Evolutionary conservation across 92 coral and sea anemone species (phyloP), one percentile per base, ranked within the genome.

Genomic region (Actinernus sp.): DNA sequence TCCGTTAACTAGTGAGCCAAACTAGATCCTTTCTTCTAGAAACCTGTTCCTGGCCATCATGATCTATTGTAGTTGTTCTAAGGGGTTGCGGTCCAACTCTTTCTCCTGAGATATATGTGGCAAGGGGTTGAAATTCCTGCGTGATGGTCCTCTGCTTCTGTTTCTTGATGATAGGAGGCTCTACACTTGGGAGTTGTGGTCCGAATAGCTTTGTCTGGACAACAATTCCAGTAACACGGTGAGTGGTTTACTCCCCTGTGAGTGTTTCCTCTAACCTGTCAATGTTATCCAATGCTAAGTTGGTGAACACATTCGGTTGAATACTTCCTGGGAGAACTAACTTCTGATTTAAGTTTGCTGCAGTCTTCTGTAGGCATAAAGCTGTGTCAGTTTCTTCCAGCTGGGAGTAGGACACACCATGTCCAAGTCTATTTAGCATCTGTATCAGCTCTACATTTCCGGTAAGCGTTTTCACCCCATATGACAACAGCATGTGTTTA

Each of bases 221-320:
- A 22, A 25, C 62, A 48, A 73, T 60, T 31, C 79, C 79, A 49
- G 73, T 82, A 5, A 73, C 82, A 0, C 88, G 44, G 55, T 82
- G 83, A 18, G 83, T 64, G 17, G 88, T 82, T 17, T 65, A 76
- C 40, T 48, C 49, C 7, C 77, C 83, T 4, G 65, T 55, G 4
- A 74, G 72, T 28, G 83, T 82, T 57, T 74, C 82, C 32, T 68
- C 78, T 17, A 65, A 45, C 11, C 75, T 30, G 36, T 76, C 75
- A 37, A 76, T 65, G 58, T 80, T 80, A 37, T 80, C 87, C 81
- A 74, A 82, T 29, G 88, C 83, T 28, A 82, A 50, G 41, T 58
- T 74, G 25, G 88, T 74, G 45, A 55, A 63, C 26, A 59, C 72
- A 67, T 73, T 27, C 3, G 89, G 65, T 24, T 74, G 66, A 19